Evolutionary conservation across 1,140 invertebrate species (phyloP).

Genomic region (Euglossa dilemma): DNA sequence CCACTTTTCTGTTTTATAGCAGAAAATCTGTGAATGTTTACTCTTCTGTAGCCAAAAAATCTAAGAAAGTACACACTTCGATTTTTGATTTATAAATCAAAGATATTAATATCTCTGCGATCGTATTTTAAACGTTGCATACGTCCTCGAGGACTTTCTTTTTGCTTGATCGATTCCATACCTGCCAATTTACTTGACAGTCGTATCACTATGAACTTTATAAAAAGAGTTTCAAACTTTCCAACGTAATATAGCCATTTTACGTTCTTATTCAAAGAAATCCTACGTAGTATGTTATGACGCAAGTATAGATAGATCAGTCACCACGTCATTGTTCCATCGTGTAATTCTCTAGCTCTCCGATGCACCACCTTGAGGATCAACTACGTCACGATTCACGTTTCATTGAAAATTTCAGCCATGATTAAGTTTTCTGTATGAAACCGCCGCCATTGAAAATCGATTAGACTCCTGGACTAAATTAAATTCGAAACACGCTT

Average conservation of each 20-base stretch:
- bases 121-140: neutral
- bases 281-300: neutral
- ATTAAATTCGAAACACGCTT: neutral
- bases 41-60: too few relatives aligned
- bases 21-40: too few relatives aligned
- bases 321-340: neutral
- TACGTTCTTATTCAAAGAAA: neutral
- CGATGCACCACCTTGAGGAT: neutral
- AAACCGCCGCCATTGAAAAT: neutral
- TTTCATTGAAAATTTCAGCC: conserved; percentile 34
- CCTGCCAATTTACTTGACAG: neutral
- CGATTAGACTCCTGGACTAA: neutral
- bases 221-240: neutral
- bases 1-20: too few relatives aligned
- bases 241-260: neutral
- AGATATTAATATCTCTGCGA: neutral
- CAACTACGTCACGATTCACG: neutral
- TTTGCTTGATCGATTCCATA: neutral
- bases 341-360: neutral
- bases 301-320: neutral
- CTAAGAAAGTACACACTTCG: too few relatives aligned
- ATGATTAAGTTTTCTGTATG: neutral
- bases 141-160: too few relatives aligned
- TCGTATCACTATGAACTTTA: neutral
- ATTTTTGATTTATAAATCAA: too few relatives aligned